Evolutionary conservation across 2,797 vertebrate species (phyloP), one percentile per base, ranked within the genome.

Genomic region (Microctenopoma lineatum): DNA sequence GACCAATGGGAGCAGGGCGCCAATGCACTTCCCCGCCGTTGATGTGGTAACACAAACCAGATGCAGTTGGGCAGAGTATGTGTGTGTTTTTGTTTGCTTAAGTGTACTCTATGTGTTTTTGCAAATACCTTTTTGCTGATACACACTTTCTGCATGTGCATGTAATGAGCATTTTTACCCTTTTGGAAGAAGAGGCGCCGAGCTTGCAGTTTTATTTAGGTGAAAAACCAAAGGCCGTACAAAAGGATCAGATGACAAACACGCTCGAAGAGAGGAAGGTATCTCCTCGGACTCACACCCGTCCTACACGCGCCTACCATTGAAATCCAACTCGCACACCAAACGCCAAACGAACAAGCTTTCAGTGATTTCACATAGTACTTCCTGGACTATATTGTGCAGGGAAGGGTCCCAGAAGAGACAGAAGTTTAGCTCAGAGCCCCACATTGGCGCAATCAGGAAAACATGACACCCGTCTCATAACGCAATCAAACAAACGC

Each of bases 21-120:
- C 86, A 81, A 88, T 84, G 85, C 81, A 90, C 86, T 93, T 93
- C 90, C 92, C 90, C 90, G 83, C 87, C 89, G 71, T 90, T 81
- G 67, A 84, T 70, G 79, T 80, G 81, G 85, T 95, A 93, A 94
- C 89, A 41, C 85, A 92, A 94, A 93, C 90, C 93, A 94, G 93
- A 94, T 94, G 93, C 87, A 73, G 71, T 75, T 66, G 87, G 84
- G 66, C 47, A 72, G 64, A 59, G 65, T 66, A 64, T 62, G 45
- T 50, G 34, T 56, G 62, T 3, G 14, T 55, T 25, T 74, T 66
- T 69, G 61, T 81, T 74, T 62, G 63, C 57, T 72, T 8, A 56
- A 75, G 53, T 83, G 77, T 77, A 73, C 80, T 80, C 69, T 81
- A 67, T 75, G 81, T 83, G 83, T 69, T 68, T 81, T 81, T 83